Base-by-base conservation (phyloP, 2,888 invertebrate genomes). In the Eledona agricola region DNA sequence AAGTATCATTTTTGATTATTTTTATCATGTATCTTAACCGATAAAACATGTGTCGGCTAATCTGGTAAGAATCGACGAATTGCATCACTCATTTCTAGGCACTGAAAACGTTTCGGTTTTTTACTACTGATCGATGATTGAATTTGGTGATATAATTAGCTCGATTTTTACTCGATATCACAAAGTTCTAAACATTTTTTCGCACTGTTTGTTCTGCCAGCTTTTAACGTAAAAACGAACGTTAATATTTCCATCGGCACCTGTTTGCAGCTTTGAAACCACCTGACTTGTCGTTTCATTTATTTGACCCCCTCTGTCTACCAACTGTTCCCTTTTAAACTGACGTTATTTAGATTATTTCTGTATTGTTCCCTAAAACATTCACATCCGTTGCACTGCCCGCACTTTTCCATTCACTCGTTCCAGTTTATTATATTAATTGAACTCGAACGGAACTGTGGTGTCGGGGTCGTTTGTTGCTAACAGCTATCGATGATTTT, bases 351-450 rank as follows among this genome's bases (percentile, higher is more conserved):
- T 17, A n/a, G 6, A 29, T 15, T 31, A 31, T 46, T 46, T 46
- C 28, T 47, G 37, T 47, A 35, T 47, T 35, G 47, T 37, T 28
- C 19, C 47, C 35, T 35, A 19, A 47, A 35, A 37, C 35, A 35
- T 47, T 37, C 16, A 32, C 34, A 45, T 45, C 25, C 32, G 28
- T 25, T 37, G 17, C 20, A 13, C 9, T 31, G 16, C 32, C 32
- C 34, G 28, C 19, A 40, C 40, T 40, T 28, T 40, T 35, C 5
- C 20, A 19, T 35, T 25, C 25, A 40, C 28, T 40, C 28, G 17
- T 38, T 9, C 15, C 9, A 45, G 19, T 43, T 17, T 12, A 31
- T n/a, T n/a, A n/a, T n/a, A n/a, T 43, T 31, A 31, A 19, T 20
- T 12, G 3, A 15, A 34, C 3, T 3, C 16, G 19, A 40, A 15